Evolutionary conservation across 2,888 invertebrate genomes (phyloP).

Genomic region (Pheosia gnoma): DNA sequence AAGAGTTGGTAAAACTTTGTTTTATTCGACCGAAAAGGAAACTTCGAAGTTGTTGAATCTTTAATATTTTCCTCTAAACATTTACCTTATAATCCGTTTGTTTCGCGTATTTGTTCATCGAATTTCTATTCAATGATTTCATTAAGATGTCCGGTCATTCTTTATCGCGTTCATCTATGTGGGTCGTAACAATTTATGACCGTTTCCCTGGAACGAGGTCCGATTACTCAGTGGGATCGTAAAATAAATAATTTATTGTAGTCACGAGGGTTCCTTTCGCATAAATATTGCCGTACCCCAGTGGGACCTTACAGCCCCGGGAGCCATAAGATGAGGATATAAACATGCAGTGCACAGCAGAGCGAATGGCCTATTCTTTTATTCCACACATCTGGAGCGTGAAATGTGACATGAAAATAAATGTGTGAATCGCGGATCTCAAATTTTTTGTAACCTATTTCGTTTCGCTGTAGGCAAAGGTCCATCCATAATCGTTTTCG

Average conservation of each 20-base stretch:
- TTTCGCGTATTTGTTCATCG: constrained; percentile 8
- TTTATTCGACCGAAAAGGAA: not conserved
- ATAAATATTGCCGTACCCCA: constrained; percentile 62
- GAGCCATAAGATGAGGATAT: constrained; percentile 30
- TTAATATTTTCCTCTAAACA: constrained; percentile 5
- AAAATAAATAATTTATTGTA: constrained; percentile 75
- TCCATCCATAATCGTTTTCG: no score
- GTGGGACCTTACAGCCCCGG: constrained; percentile 41
- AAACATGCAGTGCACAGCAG: constrained; percentile 20
- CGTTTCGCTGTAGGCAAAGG: not conserved
- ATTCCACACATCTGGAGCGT: not conserved
- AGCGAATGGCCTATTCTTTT: constrained; percentile 21
- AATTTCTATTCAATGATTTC: constrained; percentile 23
- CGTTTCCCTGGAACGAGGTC: constrained; percentile 56
- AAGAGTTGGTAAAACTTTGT: not conserved
- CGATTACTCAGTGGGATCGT: constrained; percentile 73
- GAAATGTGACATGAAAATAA: constrained; percentile 26
- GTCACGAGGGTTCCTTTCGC: constrained; percentile 41
- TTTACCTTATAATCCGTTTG: not conserved
- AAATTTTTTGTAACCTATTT: not conserved
- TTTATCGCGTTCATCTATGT: constrained; percentile 53
- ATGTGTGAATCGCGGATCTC: constrained; percentile 17
- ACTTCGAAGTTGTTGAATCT: not conserved
- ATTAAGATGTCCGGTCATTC: constrained; percentile 48
- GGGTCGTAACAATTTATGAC: constrained; percentile 63